These are phyloP conservation scores for Leptopilina syphax DNA, from an alignment of 2,888 invertebrate genomes.

Conservation along the genomic window DNA sequence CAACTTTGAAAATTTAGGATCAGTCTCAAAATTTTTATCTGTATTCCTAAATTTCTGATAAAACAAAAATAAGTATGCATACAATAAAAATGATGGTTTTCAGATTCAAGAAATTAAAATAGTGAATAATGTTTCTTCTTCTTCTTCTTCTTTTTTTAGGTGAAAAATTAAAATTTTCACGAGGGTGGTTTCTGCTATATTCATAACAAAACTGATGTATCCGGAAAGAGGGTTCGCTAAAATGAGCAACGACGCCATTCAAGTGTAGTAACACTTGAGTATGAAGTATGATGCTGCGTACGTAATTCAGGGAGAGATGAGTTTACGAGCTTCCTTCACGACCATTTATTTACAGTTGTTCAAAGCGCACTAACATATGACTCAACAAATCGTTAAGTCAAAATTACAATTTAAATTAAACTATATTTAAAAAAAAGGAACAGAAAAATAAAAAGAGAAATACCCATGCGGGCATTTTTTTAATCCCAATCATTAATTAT, in stretches of 20 bases:
- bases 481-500: too few species aligned
- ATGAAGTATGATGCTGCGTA: constrained; percentile 17
- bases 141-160: too few species aligned
- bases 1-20: background rate
- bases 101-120: too few species aligned
- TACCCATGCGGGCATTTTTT: background rate
- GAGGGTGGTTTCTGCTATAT: background rate
- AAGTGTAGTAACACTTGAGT: constrained; percentile 32
- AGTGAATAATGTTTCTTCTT: too few species aligned
- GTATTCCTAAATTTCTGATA: background rate
- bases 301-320: constrained; percentile 43
- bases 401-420: constrained; percentile 3
- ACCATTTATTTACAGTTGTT: constrained; percentile 35
- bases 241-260: constrained; percentile 22
- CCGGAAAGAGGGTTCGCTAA: constrained; percentile 18
- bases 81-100: too few species aligned
- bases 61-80: too few species aligned
- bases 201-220: constrained; percentile 15
- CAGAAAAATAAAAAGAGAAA: background rate
- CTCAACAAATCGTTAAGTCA: background rate
- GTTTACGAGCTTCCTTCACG: constrained; percentile 45
- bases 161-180: background rate
- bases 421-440: background rate
- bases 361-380: background rate
- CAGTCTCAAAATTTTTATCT: constrained; percentile 13